Percentiles rank a stretch among this genome's conserved stretches.
Conservation (phyloP, 2,888 invertebrate genomes). For the Noctua pronuba region DNA sequence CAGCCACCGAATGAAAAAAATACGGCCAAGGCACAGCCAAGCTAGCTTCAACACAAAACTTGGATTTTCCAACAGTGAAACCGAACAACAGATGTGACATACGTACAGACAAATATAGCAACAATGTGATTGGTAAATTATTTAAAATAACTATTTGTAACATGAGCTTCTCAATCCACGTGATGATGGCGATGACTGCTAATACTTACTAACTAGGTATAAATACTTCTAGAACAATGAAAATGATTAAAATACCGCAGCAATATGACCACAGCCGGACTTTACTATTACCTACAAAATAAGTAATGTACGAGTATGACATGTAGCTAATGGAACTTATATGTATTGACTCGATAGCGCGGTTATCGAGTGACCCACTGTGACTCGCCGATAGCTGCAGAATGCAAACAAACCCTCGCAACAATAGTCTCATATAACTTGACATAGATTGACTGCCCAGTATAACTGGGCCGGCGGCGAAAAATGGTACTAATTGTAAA, state of each 20-base stretch:
- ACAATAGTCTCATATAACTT: constrained; percentile 51
- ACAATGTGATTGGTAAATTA: background rate
- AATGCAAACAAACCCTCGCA: constrained; percentile 56
- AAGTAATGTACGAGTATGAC: constrained; percentile 52
- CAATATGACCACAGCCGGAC: constrained; percentile 51
- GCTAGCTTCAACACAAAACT: background rate
- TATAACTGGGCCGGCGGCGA: constrained; percentile 17
- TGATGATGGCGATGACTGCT: constrained; percentile 7
- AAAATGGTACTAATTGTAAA: constrained; percentile 31
- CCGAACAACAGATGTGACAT: background rate
- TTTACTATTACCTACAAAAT: constrained; percentile 53
- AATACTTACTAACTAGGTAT: constrained; percentile 5
- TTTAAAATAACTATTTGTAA: constrained; percentile 18
- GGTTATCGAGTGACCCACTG: constrained; percentile 74
- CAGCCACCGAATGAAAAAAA: background rate
- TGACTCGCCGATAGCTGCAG: constrained; percentile 65
- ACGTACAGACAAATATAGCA: constrained; percentile 3
- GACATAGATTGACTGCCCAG: constrained; percentile 34
- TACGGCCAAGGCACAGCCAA: background rate
- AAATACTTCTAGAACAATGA: constrained; percentile 40
- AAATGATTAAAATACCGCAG: constrained; percentile 43
- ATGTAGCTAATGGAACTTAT: constrained; percentile 57
- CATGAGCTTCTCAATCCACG: background rate
- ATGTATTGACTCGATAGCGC: constrained; percentile 63
- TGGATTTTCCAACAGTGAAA: constrained; percentile 4